Evolutionary conservation across 2,113 vertebrate species (phyloP), one percentile per base, ranked within the genome.

Genomic region (Ameiurus melas): DNA sequence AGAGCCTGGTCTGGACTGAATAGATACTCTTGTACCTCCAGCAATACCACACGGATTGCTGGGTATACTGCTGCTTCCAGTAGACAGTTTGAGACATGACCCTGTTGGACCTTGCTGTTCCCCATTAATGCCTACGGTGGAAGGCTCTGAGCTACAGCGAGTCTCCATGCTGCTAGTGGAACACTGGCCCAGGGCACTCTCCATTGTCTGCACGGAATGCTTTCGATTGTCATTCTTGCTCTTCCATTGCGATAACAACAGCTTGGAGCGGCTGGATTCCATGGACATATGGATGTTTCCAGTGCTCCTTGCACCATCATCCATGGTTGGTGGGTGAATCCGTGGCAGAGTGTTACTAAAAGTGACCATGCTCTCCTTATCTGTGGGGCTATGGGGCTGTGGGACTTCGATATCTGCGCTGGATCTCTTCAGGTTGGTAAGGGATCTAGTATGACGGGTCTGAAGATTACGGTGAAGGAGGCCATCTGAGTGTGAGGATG

Each of bases 301-400:
- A 0, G 98, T 97, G 88, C 97, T 96, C 53, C 97, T 93, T 8
- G 96, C 96, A 0, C 96, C 95, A 70, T 99, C 98, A 88, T 99
- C 97, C 53, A 97, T 92, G 0, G 97, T 96, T 0, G 98, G 96
- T 0, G 97, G 97, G 93, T 98, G 97, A 80, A 97, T 97, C 78
- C 98, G 95, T 4, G 98, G 98, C 89, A 99, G 95, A 12, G 98
- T 99, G 91, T 99, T 98, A 93, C 98, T 99, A 92, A 99, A 99
- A 64, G 97, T 99, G 25, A 98, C 95, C 97, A 97, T 96, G 75
- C 95, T 97, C 87, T 97, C 97, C 85, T 97, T 97, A 85, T 94
- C 95, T 95, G 93, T 96, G 27, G 95, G 95, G 92, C 96, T 96
- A 90, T 95, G 93, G 2, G 97, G 96, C 12, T 95, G 96, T 91